Percentiles rank a stretch among this genome's conserved stretches.
These are phyloP conservation scores for Lycocorax pyrrhopterus DNA, from an alignment of 2,113 vertebrate genomes.

Conservation along the genomic window DNA sequence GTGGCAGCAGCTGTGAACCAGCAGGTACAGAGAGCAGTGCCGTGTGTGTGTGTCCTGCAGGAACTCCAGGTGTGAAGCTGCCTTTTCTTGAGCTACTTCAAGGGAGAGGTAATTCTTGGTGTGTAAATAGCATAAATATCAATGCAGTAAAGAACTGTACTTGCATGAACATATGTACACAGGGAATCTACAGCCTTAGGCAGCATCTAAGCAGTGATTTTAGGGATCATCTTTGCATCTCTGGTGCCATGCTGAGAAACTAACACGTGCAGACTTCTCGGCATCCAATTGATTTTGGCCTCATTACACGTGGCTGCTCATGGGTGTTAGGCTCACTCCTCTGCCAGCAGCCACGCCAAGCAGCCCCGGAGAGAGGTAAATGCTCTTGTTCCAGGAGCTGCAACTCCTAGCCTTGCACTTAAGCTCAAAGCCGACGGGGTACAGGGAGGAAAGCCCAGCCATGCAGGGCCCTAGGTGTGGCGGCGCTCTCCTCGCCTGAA, in stretches of 20 bases:
- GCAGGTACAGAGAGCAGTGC: neutral
- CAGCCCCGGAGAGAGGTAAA: too few relatives aligned
- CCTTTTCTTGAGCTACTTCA: neutral
- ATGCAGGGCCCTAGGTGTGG: neutral
- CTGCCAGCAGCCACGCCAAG: neutral
- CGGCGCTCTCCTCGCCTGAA: neutral
- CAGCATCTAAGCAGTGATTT: neutral
- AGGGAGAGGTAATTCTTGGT: neutral
- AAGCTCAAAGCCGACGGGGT: too few relatives aligned
- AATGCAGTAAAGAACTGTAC: neutral
- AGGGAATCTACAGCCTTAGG: neutral
- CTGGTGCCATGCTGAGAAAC: neutral
- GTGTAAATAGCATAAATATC: neutral
- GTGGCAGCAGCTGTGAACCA: neutral
- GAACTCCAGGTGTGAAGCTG: neutral
- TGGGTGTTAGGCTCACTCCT: neutral
- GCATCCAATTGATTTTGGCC: neutral
- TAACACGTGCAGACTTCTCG: neutral
- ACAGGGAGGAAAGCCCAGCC: neutral
- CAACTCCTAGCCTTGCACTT: neutral
- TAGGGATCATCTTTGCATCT: neutral
- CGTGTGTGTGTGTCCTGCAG: neutral
- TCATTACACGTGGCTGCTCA: neutral
- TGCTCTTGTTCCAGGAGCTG: accelerated
- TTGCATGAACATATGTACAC: neutral